Conservation (phyloP, 53 echinoderm and acorn worm genomes). For the Arbacia lixula region DNA sequence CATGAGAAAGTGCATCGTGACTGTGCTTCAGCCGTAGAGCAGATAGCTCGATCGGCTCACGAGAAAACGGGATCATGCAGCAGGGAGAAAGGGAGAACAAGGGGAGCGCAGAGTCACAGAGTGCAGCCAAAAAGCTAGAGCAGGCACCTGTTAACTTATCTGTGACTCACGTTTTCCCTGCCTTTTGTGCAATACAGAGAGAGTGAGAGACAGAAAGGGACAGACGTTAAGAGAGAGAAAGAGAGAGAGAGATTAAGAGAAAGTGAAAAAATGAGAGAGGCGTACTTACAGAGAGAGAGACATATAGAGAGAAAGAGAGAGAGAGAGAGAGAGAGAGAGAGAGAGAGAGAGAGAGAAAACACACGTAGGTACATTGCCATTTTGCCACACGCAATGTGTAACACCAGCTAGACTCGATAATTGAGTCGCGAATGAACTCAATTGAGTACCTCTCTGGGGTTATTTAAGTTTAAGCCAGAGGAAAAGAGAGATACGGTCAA, state of each 20-base stretch:
- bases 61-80: too few species aligned
- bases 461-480: conserved; percentile 11
- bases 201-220: neutral
- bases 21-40: conserved; percentile 9
- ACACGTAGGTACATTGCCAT: neutral
- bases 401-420: conserved; percentile 36
- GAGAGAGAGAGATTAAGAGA: too few species aligned
- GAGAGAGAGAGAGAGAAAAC: neutral
- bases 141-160: conserved; percentile 26
- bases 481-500: conserved; percentile 1
- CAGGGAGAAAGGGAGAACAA: conserved; percentile 1
- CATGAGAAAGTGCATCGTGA: conserved; percentile 36
- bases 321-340: neutral
- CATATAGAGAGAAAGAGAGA: neutral
- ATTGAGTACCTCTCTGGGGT: conserved; percentile 31
- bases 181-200: conserved; percentile 2
- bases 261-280: too few species aligned
- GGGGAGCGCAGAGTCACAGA: neutral
- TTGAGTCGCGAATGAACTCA: conserved; percentile 28
- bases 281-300: conserved; percentile 4
- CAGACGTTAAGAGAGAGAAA: neutral
- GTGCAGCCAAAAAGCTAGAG: neutral
- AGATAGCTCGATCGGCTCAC: too few species aligned
- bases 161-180: conserved; percentile 20
- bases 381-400: conserved; percentile 2